Evolutionary conservation across 1,140 invertebrate genomes (phyloP).

Genomic region (Hyposmocoma kahamanoa): DNA sequence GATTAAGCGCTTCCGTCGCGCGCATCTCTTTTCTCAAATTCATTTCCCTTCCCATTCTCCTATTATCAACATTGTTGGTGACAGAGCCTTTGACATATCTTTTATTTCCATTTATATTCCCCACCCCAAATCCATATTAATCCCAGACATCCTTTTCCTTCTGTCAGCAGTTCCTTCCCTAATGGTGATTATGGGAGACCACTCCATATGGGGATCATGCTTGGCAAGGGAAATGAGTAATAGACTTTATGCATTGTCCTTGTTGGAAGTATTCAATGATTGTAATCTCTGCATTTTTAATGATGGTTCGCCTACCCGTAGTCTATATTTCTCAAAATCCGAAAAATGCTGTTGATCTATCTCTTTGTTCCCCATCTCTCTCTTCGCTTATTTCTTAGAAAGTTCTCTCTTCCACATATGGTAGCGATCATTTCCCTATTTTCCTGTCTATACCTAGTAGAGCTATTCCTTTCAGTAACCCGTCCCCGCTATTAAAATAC

Average conservation of each 20-base stretch:
- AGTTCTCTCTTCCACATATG: not conserved
- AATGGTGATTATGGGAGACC: not conserved
- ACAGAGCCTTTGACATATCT: not conserved
- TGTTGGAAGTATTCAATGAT: not conserved
- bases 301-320: slow-evolving; percentile 10
- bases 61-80: slow-evolving; percentile 2
- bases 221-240: too few relatives aligned
- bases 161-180: not conserved
- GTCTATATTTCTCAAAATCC: not conserved
- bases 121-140: not conserved
- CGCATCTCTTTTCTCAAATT: not conserved
- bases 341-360: slow-evolving; percentile 1
- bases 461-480: not conserved
- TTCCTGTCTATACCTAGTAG: not conserved
- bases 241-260: not conserved
- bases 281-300: slow-evolving; percentile 5
- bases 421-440: slow-evolving; percentile 14
- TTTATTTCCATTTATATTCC: slow-evolving; percentile 12
- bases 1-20: not conserved
- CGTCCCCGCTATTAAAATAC: not conserved
- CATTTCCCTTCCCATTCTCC: not conserved
- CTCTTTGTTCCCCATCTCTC: slow-evolving; percentile 3
- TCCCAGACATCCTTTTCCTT: not conserved
- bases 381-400: not conserved
- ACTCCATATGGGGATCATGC: not conserved